Base-by-base conservation (phyloP, 1,140 invertebrate species). In the Zaprionus camerounensis region DNA sequence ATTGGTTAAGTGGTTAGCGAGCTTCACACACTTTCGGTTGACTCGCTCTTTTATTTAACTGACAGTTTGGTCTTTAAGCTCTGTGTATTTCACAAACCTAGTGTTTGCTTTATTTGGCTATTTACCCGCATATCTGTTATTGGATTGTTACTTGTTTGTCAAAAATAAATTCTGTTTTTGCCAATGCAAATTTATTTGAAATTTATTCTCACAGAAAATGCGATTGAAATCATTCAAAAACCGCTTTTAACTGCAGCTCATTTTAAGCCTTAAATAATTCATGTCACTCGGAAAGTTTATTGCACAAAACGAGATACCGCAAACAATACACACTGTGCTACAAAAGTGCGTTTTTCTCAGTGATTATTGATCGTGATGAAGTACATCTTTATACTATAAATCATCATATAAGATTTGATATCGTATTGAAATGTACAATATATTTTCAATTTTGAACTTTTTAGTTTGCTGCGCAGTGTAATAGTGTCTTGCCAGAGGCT, bases 1-100 rank as follows among this genome's bases (percentile, higher is more conserved):
- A 75, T 74, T 24, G 66, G 76, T 67, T 69, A 77, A 86, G 83
- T 82, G 83, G 82, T 88, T 88, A 49, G 57, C 59, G 58, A 76
- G 66, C 69, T 53, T 74, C 73, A 59, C 24, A 7, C 55, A 80
- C 68, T 77, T 68, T 11, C 15, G 20, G 38, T 53, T 55, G n/a
- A 69, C 65, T 55, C 17, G 20, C 65, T 61, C 76, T 56, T 78
- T 69, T 71, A 77, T 17, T 46, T 46, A 77, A 73, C 63, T 74
- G 70, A 64, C 80, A 83, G 26, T 73, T 70, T 82, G 70, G 71
- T 34, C 44, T 66, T 65, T 59, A 70, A 57, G 65, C 53, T 57
- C 63, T 69, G 69, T 82, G 68, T 57, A 87, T 66, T 82, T 77
- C 51, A 64, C 63, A 12, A 41, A 31, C 6, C 20, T 31, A 9